A percentile compares a stretch with the other conserved stretches of the same genome.
Evolutionary conservation across 1,140 invertebrate genomes (phyloP).

Genomic region (Polyergus mexicanus): DNA sequence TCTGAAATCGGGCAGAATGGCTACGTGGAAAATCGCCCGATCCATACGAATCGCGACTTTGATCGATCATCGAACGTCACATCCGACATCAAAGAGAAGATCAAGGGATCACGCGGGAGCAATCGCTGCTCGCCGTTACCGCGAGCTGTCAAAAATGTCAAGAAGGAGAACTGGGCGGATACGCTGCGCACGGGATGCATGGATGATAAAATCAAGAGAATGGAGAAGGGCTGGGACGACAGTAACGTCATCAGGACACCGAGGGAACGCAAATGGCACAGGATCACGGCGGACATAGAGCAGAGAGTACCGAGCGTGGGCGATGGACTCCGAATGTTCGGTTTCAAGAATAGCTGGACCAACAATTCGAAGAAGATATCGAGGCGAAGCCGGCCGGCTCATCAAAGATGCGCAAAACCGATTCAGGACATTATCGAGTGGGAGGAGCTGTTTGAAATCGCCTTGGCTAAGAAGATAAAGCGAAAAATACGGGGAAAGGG

Average conservation of each 20-base stretch:
- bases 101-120: not conserved
- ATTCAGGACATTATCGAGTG: conserved; percentile 83
- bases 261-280: conserved; percentile 80
- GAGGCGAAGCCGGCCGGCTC: conserved; percentile 24
- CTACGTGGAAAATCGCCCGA: conserved; percentile 21
- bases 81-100: conserved; percentile 21
- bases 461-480: conserved; percentile 85
- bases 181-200: conserved; percentile 75
- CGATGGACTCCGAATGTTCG: conserved; percentile 33
- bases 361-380: conserved; percentile 52
- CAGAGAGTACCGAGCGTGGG: conserved; percentile 55
- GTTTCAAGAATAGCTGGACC: conserved; percentile 34
- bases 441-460: conserved; percentile 87
- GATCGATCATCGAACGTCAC: conserved; percentile 17
- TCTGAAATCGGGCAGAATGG: conserved; percentile 77
- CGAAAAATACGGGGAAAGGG: conserved; percentile 42
- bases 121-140: conserved; percentile 1
- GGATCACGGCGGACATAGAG: conserved; percentile 80
- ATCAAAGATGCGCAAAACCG: conserved; percentile 74
- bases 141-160: conserved; percentile 50
- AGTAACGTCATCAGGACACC: conserved; percentile 79
- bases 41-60: conserved; percentile 3
- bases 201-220: conserved; percentile 78
- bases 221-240: conserved; percentile 84
- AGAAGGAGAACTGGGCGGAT: conserved; percentile 85